Evolutionary conservation across 1,140 invertebrate genomes (phyloP), one percentile per base, ranked within the genome.

Genomic region (Trichomalopsis sarcophagae): DNA sequence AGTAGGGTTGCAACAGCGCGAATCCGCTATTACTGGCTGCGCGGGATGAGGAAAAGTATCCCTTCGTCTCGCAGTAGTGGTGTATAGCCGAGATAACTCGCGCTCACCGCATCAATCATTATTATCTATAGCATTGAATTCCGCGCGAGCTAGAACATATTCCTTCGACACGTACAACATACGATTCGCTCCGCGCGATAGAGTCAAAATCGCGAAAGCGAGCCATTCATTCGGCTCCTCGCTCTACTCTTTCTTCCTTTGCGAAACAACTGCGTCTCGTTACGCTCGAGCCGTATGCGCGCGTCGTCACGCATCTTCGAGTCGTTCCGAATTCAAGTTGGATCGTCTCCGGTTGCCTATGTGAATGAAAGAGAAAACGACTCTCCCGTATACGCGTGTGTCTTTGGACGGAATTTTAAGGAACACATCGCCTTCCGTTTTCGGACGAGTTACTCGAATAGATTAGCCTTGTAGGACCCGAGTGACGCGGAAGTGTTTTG

Each of bases 231-330:
- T 71, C 23, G 23, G 2, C 23, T n/a, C 0, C 40, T 40, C 17
- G 17, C 21, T 33, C 30, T 36, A 36, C 33, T 36, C 33, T 73
- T 30, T 73, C 33, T 36, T 44, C 74, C 74, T 75, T 75, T 75
- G 74, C 74, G 36, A 75, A 75, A 75, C 74, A 36, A 33, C 21
- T 33, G 33, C 33, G 33, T 75, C 14, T 21, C 36, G 73, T 33
- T 75, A 75, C 33, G 33, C 33, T 36, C 5, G 33, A 36, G 11
- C 11, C 69, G n/a, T 44, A 17, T 30, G 23, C 13, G 27, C 33
- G 74, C 36, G 73, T 40, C 73, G 73, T 75, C 73, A 75, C 73
- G 73, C 73, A 75, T 75, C 73, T 75, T 40, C 73, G 73, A 40
- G 23, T 75, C 36, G 74, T 75, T 75, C 74, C 74, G 36, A 75